phyloP scores from a whole-genome alignment of 2,797 vertebrate genomes.

The Diplodus sargus region DNA sequence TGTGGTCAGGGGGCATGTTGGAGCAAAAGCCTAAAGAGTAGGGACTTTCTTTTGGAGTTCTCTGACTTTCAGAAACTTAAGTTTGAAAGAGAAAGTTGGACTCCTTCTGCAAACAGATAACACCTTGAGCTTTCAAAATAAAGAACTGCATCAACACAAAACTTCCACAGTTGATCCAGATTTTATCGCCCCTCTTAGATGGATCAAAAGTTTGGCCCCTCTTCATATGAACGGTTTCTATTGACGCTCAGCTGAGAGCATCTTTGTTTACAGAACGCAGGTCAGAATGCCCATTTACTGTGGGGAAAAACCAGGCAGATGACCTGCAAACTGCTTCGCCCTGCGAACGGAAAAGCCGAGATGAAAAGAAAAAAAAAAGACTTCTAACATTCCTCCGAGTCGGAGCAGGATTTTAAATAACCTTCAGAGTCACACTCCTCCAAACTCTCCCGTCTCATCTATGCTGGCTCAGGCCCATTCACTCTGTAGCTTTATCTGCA shows the following conservation, averaged over 20 bases:
- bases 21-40: slow-evolving; percentile 44
- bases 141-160: slow-evolving; percentile 28
- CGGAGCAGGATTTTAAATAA: slow-evolving; percentile 70
- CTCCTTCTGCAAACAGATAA: slow-evolving; percentile 32
- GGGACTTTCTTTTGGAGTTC: slow-evolving; percentile 28
- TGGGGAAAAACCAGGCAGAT: slow-evolving; percentile 16
- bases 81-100: slow-evolving; percentile 26
- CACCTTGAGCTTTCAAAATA: slow-evolving; percentile 1
- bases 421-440: slow-evolving; percentile 51
- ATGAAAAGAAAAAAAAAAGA: slow-evolving; percentile 41
- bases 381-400: slow-evolving; percentile 60
- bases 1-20: slow-evolving; percentile 55
- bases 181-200: slow-evolving; percentile 9
- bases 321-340: slow-evolving; percentile 53
- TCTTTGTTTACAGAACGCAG: slow-evolving; percentile 44
- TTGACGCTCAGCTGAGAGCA: slow-evolving; percentile 19
- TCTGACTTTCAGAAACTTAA: slow-evolving; percentile 24
- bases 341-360: slow-evolving; percentile 50
- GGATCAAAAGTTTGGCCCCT: slow-evolving; percentile 17
- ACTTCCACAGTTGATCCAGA: slow-evolving; percentile 11
- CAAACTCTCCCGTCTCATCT: slow-evolving; percentile 47
- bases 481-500: slow-evolving; percentile 56
- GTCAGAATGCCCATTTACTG: slow-evolving; percentile 29
- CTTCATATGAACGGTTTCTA: slow-evolving; percentile 27
- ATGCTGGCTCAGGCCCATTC: slow-evolving; percentile 45